phyloP scores from a whole-genome alignment of 2,797 vertebrate species.

The Adrianichthys oophorus region DNA sequence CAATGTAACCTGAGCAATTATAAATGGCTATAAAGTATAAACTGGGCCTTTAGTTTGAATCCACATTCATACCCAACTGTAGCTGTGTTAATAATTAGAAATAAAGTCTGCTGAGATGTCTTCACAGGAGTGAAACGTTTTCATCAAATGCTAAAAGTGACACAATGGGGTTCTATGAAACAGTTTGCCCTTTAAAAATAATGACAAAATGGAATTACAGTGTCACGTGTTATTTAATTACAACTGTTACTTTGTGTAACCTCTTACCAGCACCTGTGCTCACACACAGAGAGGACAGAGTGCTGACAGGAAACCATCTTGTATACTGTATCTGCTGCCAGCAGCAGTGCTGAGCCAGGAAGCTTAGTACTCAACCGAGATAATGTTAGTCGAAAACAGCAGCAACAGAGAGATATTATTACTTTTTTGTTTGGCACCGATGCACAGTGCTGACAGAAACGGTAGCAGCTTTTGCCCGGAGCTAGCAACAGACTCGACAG shows the following conservation, averaged over 20 bases:
- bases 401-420: conserved; percentile 53
- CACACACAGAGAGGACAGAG: conserved; percentile 3
- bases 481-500: conserved; percentile 40
- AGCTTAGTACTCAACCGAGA: conserved; percentile 43
- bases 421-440: conserved; percentile 46
- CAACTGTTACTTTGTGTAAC: too few species aligned
- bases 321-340: conserved; percentile 38
- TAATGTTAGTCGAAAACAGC: conserved; percentile 36
- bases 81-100: not conserved
- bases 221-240: not conserved
- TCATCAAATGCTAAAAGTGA: not conserved
- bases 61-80: too few species aligned
- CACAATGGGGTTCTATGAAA: not conserved
- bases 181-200: not conserved
- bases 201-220: not conserved
- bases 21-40: too few species aligned
- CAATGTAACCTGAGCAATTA: too few species aligned
- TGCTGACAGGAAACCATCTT: conserved; percentile 13
- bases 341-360: conserved; percentile 38
- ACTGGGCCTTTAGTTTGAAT: too few species aligned
- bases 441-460: conserved; percentile 53
- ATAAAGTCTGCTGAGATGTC: not conserved
- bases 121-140: not conserved
- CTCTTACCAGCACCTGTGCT: not conserved
- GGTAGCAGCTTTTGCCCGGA: conserved; percentile 26